These are phyloP conservation scores for Malurus leucopterus DNA, from an alignment of 2,797 vertebrate species.

Conservation along the genomic window DNA sequence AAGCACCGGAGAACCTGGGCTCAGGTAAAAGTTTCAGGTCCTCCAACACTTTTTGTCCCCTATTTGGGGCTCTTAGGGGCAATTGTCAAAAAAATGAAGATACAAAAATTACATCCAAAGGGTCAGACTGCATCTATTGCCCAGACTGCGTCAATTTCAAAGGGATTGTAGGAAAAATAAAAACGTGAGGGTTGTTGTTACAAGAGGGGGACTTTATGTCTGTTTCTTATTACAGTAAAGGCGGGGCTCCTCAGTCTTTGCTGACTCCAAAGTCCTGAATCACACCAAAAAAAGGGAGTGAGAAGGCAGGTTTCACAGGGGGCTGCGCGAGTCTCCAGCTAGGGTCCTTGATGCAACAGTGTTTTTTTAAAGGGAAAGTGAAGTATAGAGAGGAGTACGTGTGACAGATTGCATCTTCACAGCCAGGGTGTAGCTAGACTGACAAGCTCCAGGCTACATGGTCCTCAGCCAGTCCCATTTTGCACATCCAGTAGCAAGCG, in stretches of 20 bases:
- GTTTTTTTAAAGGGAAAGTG: constrained; percentile 37
- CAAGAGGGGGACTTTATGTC: constrained; percentile 78
- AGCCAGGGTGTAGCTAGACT: constrained; percentile 46
- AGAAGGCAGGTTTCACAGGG: constrained; percentile 83
- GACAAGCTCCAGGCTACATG: constrained; percentile 45
- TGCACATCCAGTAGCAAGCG: constrained; percentile 40
- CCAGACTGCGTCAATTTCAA: constrained; percentile 81
- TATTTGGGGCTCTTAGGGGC: constrained; percentile 74
- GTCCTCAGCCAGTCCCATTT: constrained; percentile 49
- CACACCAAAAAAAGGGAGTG: constrained; percentile 79
- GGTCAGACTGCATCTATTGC: constrained; percentile 81
- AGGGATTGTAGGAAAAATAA: constrained; percentile 59
- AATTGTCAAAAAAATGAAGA: constrained; percentile 76
- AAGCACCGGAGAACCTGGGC: constrained; percentile 81
- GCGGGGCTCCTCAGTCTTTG: constrained; percentile 77
- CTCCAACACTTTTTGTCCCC: constrained; percentile 77
- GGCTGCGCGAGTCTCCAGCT: constrained; percentile 83
- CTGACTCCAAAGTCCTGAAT: constrained; percentile 83
- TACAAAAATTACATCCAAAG: constrained; percentile 77
- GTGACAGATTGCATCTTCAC: constrained; percentile 66
- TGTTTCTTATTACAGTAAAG: constrained; percentile 98
- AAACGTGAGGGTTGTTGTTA: constrained; percentile 55
- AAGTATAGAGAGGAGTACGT: constrained; percentile 42
- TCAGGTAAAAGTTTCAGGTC: constrained; percentile 81
- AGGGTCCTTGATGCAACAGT: constrained; percentile 66